A percentile compares a stretch with the other conserved stretches of the same genome.
These are phyloP conservation scores for Philypnodon macrostomus DNA, from an alignment of 2,797 vertebrate species.

Conservation along the genomic window DNA sequence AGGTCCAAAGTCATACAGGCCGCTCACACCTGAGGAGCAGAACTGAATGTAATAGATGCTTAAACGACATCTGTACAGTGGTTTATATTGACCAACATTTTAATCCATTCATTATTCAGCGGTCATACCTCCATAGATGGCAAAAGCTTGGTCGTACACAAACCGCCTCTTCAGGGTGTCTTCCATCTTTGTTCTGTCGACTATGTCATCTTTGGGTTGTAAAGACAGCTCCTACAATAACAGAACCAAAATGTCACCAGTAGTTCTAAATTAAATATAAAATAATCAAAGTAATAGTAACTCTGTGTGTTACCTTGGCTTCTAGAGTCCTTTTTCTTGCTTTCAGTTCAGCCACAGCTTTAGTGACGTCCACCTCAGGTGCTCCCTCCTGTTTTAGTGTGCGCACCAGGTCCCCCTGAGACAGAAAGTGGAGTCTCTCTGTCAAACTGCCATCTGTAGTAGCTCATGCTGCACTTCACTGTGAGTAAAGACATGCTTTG, in stretches of 20 bases:
- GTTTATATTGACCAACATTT: rapidly evolving
- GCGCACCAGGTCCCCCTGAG: slow-evolving; percentile 91
- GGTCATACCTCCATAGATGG: slow-evolving; percentile 92
- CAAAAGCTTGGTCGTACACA: slow-evolving; percentile 98
- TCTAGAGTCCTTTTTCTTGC: slow-evolving; percentile 90
- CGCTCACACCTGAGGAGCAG: slow-evolving; percentile 87
- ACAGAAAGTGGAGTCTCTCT: slow-evolving; percentile 15
- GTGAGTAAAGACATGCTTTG: background rate
- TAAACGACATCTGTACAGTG: background rate
- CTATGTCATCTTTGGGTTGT: slow-evolving; percentile 94
- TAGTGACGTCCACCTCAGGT: slow-evolving; percentile 89
- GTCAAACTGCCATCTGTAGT: background rate
- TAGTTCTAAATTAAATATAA: background rate
- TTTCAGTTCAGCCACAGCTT: slow-evolving; percentile 95
- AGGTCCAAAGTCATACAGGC: slow-evolving; percentile 95
- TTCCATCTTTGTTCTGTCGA: slow-evolving; percentile 96
- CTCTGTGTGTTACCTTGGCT: slow-evolving; percentile 80
- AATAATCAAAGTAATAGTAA: too few relatives aligned
- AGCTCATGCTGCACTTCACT: background rate
- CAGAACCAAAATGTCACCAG: background rate
- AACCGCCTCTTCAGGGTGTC: slow-evolving; percentile 96
- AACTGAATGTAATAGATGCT: slow-evolving; percentile 32
- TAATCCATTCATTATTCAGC: background rate
- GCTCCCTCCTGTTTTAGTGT: slow-evolving; percentile 89
- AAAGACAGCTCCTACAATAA: slow-evolving; percentile 86